Evolutionary conservation across 64 coral and sea anemone species (phyloP).

Genomic region (Porites lutea): DNA sequence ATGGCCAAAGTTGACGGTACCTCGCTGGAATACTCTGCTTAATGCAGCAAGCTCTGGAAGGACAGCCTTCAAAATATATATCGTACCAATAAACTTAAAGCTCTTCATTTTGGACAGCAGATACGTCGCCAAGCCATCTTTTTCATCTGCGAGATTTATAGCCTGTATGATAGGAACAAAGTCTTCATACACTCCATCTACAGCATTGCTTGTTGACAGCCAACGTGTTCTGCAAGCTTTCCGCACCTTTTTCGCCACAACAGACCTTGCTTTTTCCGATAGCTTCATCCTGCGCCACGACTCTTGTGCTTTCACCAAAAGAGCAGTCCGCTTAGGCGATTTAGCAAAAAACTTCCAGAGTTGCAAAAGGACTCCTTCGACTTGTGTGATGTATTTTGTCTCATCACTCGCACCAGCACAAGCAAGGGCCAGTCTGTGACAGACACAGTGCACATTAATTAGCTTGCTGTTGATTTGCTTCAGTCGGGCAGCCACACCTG

Average conservation of each 20-base stretch:
- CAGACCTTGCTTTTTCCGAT: constrained; percentile 43
- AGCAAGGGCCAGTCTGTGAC: constrained; percentile 75
- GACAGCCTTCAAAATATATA: constrained; percentile 67
- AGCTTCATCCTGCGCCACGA: constrained; percentile 34
- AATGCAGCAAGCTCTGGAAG: constrained; percentile 51
- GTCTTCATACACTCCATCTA: constrained; percentile 79
- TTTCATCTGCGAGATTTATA: constrained; percentile 29
- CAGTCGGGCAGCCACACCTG: constrained; percentile 64
- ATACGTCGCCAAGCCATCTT: constrained; percentile 5
- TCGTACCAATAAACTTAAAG: constrained; percentile 65
- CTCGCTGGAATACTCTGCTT: constrained; percentile 63
- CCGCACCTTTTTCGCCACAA: constrained; percentile 30
- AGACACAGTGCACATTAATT: constrained; percentile 74
- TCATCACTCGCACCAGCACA: constrained; percentile 71
- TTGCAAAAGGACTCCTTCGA: constrained; percentile 66
- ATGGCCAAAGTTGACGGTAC: no score
- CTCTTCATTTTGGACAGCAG: constrained; percentile 40
- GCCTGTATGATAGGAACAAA: constrained; percentile 68
- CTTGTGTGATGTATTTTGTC: constrained; percentile 38
- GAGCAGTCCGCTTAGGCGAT: constrained; percentile 44
- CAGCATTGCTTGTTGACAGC: constrained; percentile 68
- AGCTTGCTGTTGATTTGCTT: constrained; percentile 34
- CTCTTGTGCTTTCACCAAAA: constrained; percentile 54
- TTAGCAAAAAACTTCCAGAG: constrained; percentile 74
- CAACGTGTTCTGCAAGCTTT: constrained; percentile 82